Conservation (phyloP, 2,797 vertebrate species). For the Peromyscus melanophrys region DNA sequence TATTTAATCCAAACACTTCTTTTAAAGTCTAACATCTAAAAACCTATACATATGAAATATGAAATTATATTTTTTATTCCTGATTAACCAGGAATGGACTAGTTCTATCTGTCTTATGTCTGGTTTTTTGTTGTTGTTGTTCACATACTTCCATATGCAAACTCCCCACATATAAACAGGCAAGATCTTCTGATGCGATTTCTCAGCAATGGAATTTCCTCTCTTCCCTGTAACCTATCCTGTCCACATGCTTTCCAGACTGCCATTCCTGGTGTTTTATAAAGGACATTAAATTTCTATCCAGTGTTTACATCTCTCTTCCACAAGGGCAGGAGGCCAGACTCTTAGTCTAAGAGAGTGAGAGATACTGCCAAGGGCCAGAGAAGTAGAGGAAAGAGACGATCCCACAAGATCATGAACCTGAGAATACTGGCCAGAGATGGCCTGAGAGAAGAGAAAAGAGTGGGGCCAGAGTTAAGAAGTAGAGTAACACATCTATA, state of each 20-base stretch:
- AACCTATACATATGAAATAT: slow-evolving; percentile 9
- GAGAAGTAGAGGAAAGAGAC: neutral
- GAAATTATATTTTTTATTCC: neutral
- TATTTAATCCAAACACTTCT: neutral
- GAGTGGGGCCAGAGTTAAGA: neutral
- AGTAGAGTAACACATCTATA: neutral
- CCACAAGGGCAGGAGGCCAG: neutral
- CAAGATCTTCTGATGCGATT: neutral
- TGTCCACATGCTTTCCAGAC: neutral
- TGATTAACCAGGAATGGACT: neutral
- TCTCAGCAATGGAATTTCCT: slow-evolving; percentile 10
- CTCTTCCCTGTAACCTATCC: neutral
- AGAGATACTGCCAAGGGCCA: neutral
- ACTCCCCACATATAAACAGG: neutral
- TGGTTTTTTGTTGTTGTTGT: neutral
- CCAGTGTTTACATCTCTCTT: neutral
- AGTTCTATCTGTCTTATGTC: too few relatives aligned
- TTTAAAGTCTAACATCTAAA: neutral
- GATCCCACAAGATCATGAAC: neutral
- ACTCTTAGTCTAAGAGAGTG: neutral
- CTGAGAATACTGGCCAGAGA: neutral
- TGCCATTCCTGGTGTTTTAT: neutral
- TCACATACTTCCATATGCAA: neutral
- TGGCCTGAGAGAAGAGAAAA: too few relatives aligned
- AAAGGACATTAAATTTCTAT: neutral